Conservation (phyloP, 2,113 vertebrate species). For the Actenoides lindsayi region DNA sequence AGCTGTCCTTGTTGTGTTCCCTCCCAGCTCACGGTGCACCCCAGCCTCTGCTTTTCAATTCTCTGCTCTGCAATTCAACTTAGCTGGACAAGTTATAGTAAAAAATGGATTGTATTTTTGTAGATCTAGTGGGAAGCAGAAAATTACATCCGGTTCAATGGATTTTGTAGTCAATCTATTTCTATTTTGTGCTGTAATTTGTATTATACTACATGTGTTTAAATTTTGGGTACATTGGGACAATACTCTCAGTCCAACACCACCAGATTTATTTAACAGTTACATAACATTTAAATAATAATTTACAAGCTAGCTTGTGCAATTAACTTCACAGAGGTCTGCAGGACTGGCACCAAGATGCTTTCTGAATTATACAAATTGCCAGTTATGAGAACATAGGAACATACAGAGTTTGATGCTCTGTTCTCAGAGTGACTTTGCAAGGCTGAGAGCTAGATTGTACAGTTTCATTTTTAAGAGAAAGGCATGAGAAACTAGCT, state of each 20-base stretch:
- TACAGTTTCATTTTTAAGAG: background rate
- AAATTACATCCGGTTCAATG: background rate
- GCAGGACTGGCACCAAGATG: background rate
- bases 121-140: background rate
- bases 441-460: background rate
- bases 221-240: background rate
- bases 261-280: background rate
- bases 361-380: background rate
- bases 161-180: background rate
- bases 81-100: background rate
- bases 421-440: background rate
- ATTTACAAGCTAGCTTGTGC: background rate
- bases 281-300: background rate
- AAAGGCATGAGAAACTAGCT: background rate
- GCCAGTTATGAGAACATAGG: background rate
- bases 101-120: background rate
- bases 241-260: background rate
- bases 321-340: background rate
- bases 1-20: background rate
- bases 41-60: background rate
- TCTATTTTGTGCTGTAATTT: background rate
- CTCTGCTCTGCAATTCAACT: background rate
- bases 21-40: background rate
- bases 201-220: background rate
- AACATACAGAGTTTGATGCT: background rate